Percentiles rank a stretch among this genome's conserved stretches.
Evolutionary conservation across 30 jellyfish, hydroid and myxozoan species (phyloP).

Genomic region (Mastigias papua): DNA sequence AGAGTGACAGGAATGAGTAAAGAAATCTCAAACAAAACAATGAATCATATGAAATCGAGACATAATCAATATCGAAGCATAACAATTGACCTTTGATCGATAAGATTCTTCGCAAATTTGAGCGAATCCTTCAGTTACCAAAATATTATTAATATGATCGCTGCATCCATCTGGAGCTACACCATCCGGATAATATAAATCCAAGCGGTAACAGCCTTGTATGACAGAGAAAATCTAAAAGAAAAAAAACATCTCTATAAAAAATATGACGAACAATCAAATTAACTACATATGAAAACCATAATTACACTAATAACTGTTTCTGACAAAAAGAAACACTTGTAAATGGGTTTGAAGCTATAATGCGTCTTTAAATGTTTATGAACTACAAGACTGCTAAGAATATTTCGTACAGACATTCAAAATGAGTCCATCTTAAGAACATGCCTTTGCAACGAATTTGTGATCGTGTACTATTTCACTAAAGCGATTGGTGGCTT

Average conservation of each 20-base stretch:
- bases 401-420: too few species aligned
- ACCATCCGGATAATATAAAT: constrained; percentile 61
- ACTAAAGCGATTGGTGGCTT: constrained; percentile 61
- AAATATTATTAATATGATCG: constrained; percentile 61
- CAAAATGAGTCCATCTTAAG: not conserved
- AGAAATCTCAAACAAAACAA: not conserved
- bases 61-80: not conserved
- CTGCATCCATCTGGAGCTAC: not conserved
- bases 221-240: constrained; percentile 83
- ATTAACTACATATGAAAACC: too few species aligned
- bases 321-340: not conserved
- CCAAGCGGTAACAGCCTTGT: constrained; percentile 73
- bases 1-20: not conserved
- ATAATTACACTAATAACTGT: too few species aligned
- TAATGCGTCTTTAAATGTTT: too few species aligned
- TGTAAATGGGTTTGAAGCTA: not conserved
- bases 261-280: not conserved
- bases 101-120: constrained; percentile 84
- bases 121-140: constrained; percentile 85
- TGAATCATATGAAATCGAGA: not conserved
- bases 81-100: constrained; percentile 75
- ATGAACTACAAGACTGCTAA: too few species aligned
- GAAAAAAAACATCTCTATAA: not conserved
- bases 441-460: constrained; percentile 83
- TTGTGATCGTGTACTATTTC: constrained; percentile 45